Conservation (phyloP, 2,113 vertebrate genomes). For the Cardinalis cardinalis region DNA sequence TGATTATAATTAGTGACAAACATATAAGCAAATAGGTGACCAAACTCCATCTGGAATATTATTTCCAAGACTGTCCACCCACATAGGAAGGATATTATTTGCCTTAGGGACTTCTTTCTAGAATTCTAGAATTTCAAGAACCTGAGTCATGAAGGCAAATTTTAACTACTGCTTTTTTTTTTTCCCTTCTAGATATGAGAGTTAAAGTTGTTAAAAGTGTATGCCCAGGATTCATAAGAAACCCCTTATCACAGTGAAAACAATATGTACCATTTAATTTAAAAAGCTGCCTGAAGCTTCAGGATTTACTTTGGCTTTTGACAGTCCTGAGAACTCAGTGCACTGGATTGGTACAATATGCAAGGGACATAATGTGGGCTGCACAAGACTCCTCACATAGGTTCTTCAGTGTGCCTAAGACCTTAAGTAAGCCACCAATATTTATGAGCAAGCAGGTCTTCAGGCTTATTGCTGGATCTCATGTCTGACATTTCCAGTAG, state of each 20-base stretch:
- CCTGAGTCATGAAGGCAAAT: background rate
- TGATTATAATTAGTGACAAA: slow-evolving; percentile 37
- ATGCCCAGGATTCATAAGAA: background rate
- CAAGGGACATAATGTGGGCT: background rate
- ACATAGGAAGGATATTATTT: slow-evolving; percentile 20
- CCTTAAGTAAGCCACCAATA: background rate
- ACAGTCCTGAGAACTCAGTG: background rate
- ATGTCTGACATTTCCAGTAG: background rate
- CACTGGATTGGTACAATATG: too few relatives aligned
- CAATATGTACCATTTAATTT: background rate
- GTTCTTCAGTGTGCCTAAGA: background rate
- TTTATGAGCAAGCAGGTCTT: background rate
- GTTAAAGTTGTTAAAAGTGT: background rate
- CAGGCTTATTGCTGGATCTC: background rate
- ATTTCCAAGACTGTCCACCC: slow-evolving; percentile 20
- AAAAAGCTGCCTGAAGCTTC: background rate
- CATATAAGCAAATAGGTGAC: background rate
- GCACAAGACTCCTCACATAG: background rate
- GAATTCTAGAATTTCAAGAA: background rate
- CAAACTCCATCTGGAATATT: slow-evolving; percentile 43
- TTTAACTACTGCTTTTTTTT: background rate
- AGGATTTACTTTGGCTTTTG: background rate
- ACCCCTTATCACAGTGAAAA: background rate
- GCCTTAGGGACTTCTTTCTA: slow-evolving; percentile 10
- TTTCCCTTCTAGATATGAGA: background rate